Base-by-base conservation (phyloP, 2,113 vertebrate species). In the Nerophis lumbriciformis region DNA sequence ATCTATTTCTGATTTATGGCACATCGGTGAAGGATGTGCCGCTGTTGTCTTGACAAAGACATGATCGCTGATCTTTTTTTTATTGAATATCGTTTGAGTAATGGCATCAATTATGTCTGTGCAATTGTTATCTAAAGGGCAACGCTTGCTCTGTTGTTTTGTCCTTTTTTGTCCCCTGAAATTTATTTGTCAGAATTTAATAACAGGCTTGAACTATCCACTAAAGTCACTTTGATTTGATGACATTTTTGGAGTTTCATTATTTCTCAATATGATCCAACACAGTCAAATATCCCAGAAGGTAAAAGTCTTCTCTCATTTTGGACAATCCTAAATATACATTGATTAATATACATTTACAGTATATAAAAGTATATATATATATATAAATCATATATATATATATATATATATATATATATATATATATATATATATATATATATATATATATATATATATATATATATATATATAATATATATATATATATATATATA, bases 61-160 rank as follows among this genome's bases (percentile, higher is more conserved):
- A 72, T 82, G 69, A 60, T 83, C 37, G 57, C 59, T 51, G 12
- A 69, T 83, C 42, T 5, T 11, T 77, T 83, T 19, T 21, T 5
- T 71, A 57, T 78, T 76, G 70, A 38, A 71, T 85, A 76, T 72
- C 68, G 57, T 80, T 73, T 80, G 65, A 82, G 37, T 79, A 69
- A 85, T 75, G 79, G 65, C 66, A 65, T 69, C 52, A 69, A 79
- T 77, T 78, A 65, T 62, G 72, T 76, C 59, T 67, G 57, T 68
- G 72, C 78, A 64, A 63, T 52, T 56, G 59, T 77, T 76, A 73
- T 72, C 69, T 65, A 44, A 55, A 21, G 63, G 59, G 56, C 35
- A 56, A 59, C 37, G 39, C 16, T n/a, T 53, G 60, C 59, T 63
- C 38, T 72, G 59, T 67, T 14, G 42, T 72, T 71, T 67, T 65